These are phyloP conservation scores for Sylvicola cinctus DNA, from an alignment of 2,888 invertebrate species.

Conservation along the genomic window DNA sequence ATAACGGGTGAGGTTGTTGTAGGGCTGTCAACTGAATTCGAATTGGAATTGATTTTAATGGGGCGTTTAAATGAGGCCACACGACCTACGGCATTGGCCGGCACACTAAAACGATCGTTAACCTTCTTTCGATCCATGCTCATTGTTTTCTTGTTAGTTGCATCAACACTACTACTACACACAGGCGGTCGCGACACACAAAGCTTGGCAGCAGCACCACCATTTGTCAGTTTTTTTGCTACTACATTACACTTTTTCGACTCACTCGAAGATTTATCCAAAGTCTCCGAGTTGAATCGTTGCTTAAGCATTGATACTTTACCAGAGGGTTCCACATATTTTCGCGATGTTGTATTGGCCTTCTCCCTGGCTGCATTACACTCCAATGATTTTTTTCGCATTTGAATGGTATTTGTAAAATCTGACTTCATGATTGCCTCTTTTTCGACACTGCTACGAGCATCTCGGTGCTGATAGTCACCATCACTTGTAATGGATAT, in stretches of 20 bases:
- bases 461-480: background rate
- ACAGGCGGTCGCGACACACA: conserved; percentile 4
- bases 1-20: conserved; percentile 1
- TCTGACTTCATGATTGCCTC: conserved; percentile 22
- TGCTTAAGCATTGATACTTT: conserved; percentile 23
- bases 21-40: background rate
- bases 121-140: conserved; percentile 10
- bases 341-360: conserved; percentile 2
- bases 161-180: conserved; percentile 7
- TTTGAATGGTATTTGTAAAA: conserved; percentile 23
- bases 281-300: conserved; percentile 13
- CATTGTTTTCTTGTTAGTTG: no score
- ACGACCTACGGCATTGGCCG: conserved; percentile 13
- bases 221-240: background rate
- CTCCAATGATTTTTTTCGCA: conserved; percentile 25
- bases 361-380: conserved; percentile 20
- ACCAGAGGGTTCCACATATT: conserved; percentile 14
- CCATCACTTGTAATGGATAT: background rate
- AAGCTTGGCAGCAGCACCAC: background rate
- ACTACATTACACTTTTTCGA: conserved; percentile 5
- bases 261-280: background rate
- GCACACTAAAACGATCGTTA: conserved; percentile 11
- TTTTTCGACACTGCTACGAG: conserved; percentile 5
- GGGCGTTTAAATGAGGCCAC: no score
- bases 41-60: background rate